Base-by-base conservation (phyloP, 2,113 vertebrate genomes). In the Athene cunicularia region DNA sequence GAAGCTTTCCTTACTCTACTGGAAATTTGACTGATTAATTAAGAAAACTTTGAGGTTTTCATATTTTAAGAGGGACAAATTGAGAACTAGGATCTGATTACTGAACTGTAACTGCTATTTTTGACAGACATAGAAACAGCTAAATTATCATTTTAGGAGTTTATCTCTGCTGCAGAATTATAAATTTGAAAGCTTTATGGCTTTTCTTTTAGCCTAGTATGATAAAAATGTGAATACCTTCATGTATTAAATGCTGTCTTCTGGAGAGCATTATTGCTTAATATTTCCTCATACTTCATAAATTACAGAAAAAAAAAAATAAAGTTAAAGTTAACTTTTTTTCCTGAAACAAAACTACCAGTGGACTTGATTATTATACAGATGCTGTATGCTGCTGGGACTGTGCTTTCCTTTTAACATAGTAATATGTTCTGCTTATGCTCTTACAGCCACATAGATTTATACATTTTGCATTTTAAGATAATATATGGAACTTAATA, bases 381-480 rank as follows among this genome's bases (percentile, higher is more conserved):
- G 66, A 80, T 94, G 37, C 35, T 80, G 22, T 58, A 72, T 0
- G 2, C 39, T 93, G 27, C 84, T 91, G 53, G 83, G 58, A 39
- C 33, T 77, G 5, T 3, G 4, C 32, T 93, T 89, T 77, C 28
- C 47, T 93, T 94, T 95, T 63, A 88, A 75, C 70, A 80, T 45
- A 85, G 49, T 60, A 95, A 93, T 89, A 85, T 30, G 86, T 83
- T 97, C 93, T 91, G 53, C 80, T 91, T 67, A 71, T 86, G 91
- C 68, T 92, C 8, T 94, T 96, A 47, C 72, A 93, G 37, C 19
- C 89, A 91, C 33, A 59, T 50, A 94, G 71, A 62, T 67, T 45
- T 95, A 37, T 55, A 73, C n/a, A 32, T 91, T 95, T 95, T 91
- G 71, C 45, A 80, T 95, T 95, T 95, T 95, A 91, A 96, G 41